A percentile compares a stretch with the other conserved stretches of the same genome.
Evolutionary conservation across 1,140 invertebrate genomes (phyloP).

Genomic region (Babylonia areolata): DNA sequence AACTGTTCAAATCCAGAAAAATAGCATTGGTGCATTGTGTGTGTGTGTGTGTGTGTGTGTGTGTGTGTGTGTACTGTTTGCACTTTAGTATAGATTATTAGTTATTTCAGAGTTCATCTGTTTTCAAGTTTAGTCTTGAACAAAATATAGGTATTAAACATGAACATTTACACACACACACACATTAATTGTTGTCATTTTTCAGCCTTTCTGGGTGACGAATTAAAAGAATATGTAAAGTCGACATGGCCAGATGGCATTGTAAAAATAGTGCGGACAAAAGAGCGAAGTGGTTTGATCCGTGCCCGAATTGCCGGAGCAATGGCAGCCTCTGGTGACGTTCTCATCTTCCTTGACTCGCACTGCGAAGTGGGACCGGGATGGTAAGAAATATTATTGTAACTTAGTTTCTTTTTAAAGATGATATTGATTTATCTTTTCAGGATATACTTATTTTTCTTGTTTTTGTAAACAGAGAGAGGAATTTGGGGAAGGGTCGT

Average conservation of each 20-base stretch:
- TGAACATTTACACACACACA: too few species aligned
- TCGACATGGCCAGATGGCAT: conserved; percentile 78
- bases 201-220: conserved; percentile 91
- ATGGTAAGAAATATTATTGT: conserved; percentile 80
- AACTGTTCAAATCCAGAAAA: too few species aligned
- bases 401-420: not conserved
- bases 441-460: not conserved
- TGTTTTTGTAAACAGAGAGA: too few species aligned
- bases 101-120: too few species aligned
- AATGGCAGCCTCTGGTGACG: conserved; percentile 93
- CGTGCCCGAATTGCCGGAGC: conserved; percentile 92
- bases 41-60: too few species aligned
- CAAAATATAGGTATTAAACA: too few species aligned
- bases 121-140: too few species aligned
- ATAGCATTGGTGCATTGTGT: too few species aligned
- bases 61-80: too few species aligned
- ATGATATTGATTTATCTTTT: not conserved
- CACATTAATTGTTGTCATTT: conserved; percentile 19
- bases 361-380: conserved; percentile 97
- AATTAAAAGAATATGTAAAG: conserved; percentile 82
- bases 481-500: too few species aligned
- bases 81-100: too few species aligned
- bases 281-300: conserved; percentile 92
- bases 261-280: conserved; percentile 79
- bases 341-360: conserved; percentile 96